Conservation (phyloP, 2,797 vertebrate species). For the Malacoraja senta region DNA sequence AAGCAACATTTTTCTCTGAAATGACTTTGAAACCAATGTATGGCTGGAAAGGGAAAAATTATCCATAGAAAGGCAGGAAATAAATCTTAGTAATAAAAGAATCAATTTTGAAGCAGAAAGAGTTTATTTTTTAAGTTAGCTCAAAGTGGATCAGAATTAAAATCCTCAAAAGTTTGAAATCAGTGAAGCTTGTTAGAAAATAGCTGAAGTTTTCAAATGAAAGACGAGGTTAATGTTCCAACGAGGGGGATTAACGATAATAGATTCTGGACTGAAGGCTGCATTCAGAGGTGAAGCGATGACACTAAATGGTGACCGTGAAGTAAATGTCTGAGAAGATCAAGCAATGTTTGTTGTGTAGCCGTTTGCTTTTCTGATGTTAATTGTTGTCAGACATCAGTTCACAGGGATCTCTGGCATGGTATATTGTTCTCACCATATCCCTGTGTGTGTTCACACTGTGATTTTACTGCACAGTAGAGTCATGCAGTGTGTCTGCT, state of each 20-base stretch:
- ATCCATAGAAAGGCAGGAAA: not conserved
- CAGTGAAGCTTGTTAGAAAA: not conserved
- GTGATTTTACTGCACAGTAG: too few species aligned
- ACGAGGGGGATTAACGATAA: not conserved
- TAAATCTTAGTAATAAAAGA: not conserved
- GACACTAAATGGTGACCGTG: too few species aligned
- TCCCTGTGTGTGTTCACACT: too few species aligned
- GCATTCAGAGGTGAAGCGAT: too few species aligned
- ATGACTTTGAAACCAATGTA: not conserved
- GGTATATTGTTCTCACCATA: too few species aligned
- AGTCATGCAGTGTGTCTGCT: too few species aligned
- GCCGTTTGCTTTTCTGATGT: too few species aligned
- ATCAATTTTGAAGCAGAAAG: not conserved
- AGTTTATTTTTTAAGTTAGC: not conserved
- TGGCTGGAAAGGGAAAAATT: not conserved
- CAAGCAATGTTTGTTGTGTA: too few species aligned
- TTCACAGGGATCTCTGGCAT: too few species aligned
- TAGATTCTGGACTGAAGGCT: not conserved
- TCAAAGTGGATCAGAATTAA: not conserved
- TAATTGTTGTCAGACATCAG: too few species aligned
- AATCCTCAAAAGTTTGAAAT: not conserved
- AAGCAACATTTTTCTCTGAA: not conserved
- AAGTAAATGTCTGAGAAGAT: too few species aligned
- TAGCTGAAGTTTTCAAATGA: not conserved
- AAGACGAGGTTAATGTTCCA: not conserved